Base-by-base conservation (phyloP, 2,888 invertebrate genomes). In the Polydrusus tereticollis region DNA sequence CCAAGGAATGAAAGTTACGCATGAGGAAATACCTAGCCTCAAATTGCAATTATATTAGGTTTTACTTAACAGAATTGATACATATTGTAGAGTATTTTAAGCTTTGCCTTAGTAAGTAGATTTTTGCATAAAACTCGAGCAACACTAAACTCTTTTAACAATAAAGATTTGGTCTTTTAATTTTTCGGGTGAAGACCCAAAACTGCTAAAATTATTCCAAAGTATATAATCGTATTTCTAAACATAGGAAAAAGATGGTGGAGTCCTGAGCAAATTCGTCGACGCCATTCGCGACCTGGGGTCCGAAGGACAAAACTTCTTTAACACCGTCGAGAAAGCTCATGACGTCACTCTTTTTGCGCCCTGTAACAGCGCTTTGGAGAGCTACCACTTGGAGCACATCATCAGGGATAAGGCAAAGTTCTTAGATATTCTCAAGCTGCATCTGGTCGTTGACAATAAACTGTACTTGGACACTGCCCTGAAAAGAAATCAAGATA, bases 301-400 rank as follows among this genome's bases (percentile, higher is more conserved):
- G 23, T 76, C 79, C 29, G 88, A 90, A 69, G 94, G 93, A 5
- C 90, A 91, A 68, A 91, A 92, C 76, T 94, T 94, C 81, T 88
- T 94, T 83, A 89, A 89, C 73, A 91, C 90, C 76, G 89, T 95
- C 33, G 92, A 89, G 68, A 86, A 88, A 70, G 89, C 91, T 75
- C 90, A 90, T 69, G 92, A 94, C 78, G 89, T 95, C 21, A 97
- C 97, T 2, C 88, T 97, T 69, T 94, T 97, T 83, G 96, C 95
- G 1, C 97, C 97, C 0, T 94, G 94, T 80, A 96, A 97, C 83
- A 92, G 92, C 74, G 96, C 96, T 12, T 93, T 95, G 91, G 89
- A 90, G 57, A 91, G 92, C 77, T 89, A 91, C 55, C 77, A 81
- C 18, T 89, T 95, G n/a, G 89, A 91, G 79, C 89, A 91, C 80